A percentile compares a stretch with the other conserved stretches of the same genome.
These are phyloP conservation scores for Poeciliopsis gracilis DNA, from an alignment of 2,797 vertebrate species.

Conservation along the genomic window DNA sequence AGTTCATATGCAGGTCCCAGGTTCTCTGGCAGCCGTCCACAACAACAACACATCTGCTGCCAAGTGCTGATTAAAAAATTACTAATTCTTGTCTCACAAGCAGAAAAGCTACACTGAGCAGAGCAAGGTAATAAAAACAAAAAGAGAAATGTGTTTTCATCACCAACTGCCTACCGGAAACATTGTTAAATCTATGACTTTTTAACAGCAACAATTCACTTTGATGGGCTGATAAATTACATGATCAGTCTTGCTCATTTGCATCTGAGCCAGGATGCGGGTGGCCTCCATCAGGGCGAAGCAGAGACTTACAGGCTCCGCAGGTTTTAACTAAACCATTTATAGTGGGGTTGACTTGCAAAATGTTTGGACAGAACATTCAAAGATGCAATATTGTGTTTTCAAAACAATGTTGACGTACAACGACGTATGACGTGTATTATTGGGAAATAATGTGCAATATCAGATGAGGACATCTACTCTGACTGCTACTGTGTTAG, in stretches of 20 bases:
- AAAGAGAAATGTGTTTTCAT: conserved; percentile 10
- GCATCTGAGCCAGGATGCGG: conserved; percentile 21
- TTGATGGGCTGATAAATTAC: conserved; percentile 42
- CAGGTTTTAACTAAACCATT: conserved; percentile 11
- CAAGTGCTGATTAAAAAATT: conserved; percentile 18
- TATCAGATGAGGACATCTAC: conserved; percentile 8
- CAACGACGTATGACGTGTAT: neutral
- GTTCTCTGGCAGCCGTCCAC: conserved; percentile 17
- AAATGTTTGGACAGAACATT: conserved; percentile 33
- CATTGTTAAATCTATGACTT: conserved; percentile 24
- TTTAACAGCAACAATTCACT: conserved; percentile 22
- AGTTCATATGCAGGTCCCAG: conserved; percentile 21
- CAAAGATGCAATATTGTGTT: neutral
- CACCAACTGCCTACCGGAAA: conserved; percentile 16
- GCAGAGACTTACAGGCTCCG: neutral
- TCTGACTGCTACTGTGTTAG: neutral
- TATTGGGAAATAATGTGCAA: conserved; percentile 16
- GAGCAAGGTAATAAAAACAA: conserved; percentile 24
- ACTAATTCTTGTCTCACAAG: conserved; percentile 11
- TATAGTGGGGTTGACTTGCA: conserved; percentile 12
- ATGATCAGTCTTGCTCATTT: conserved; percentile 34
- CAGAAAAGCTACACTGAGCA: conserved; percentile 1
- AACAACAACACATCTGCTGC: conserved; percentile 6
- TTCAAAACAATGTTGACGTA: neutral
- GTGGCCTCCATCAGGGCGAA: conserved; percentile 9